phyloP scores from a whole-genome alignment of 1,140 invertebrate genomes.

The Episyrphus balteatus region DNA sequence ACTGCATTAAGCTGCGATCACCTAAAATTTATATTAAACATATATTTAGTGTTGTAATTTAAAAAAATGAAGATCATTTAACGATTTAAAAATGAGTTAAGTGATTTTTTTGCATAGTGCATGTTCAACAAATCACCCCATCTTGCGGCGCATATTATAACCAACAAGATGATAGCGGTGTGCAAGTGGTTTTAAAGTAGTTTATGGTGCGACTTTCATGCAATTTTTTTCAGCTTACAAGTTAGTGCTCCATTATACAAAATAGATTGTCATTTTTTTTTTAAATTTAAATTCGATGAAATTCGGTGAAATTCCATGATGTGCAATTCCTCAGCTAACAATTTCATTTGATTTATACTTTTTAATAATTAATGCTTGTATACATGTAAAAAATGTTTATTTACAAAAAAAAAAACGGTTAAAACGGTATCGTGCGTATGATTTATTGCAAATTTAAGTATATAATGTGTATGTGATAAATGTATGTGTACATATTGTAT shows the following conservation, averaged over 20 bases:
- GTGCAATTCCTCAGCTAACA: constrained; percentile 15
- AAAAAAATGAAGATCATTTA: constrained; percentile 2
- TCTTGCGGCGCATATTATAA: constrained; percentile 1
- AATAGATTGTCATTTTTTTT: background rate
- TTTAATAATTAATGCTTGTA: background rate
- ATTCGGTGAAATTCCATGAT: no score
- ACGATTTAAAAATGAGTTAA: background rate
- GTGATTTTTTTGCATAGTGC: constrained; percentile 9
- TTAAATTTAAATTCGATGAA: background rate
- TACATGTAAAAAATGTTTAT: background rate
- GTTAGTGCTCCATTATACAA: background rate
- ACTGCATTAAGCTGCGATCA: constrained; percentile 72
- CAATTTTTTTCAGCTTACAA: background rate
- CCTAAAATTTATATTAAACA: constrained; percentile 40
- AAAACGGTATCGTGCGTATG: background rate
- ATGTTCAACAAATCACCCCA: constrained; percentile 27
- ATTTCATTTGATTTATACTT: background rate
- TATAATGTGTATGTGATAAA: no score
- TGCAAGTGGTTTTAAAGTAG: background rate
- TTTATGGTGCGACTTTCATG: background rate
- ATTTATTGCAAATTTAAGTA: no score
- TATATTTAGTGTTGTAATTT: no score
- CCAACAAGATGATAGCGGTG: background rate
- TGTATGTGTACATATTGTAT: no score
- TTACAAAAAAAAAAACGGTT: background rate